Base-by-base conservation (phyloP, 2,888 invertebrate species). In the Netelia inedita region DNA sequence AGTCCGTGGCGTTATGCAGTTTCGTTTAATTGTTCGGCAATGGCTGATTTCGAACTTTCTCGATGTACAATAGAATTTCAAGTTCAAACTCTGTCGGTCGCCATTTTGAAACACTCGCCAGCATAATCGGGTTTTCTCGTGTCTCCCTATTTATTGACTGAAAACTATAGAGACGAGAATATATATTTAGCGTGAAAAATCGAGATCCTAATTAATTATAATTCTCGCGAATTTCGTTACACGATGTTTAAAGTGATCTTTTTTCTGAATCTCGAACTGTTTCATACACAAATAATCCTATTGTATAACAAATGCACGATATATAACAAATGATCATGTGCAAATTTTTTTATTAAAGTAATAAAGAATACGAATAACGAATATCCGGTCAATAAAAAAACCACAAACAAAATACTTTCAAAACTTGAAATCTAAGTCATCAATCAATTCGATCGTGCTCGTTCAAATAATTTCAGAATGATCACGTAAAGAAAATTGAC, bases 91-190 rank as follows among this genome's bases (percentile, higher is more conserved):
- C 80, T 43, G 10, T 35, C 55, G 61, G 79, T 78, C 83, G 85
- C 85, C 85, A 85, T 85, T 85, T 83, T 85, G 84, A 85, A 85
- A 85, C 80, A 83, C 69, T 21, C 43, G 10, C 55, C 61, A 28
- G 43, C 55, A 57, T 63, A 53, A 68, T 53, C 41, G 43, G 35
- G 28, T 61, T 63, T 61, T 78, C 61, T 68, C 78, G 69, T 63
- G 68, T 50, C 35, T 69, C n/a, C 5, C 69, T 57, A 19, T 28
- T 59, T 78, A 69, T 59, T 61, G 35, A 35, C 50, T 57, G 19
- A 11, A 14, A 23, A 2, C 0, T 23, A 23, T 61, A 8, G 57
- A 57, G 14, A 61, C 23, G 14, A 23, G 23, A 23, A 61, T n/a
- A 21, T 8, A 19, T 10, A 19, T 57, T 57, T 57, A 2, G 3